Conservation (phyloP, 2,113 vertebrate genomes). For the Orthonyx spaldingii region DNA sequence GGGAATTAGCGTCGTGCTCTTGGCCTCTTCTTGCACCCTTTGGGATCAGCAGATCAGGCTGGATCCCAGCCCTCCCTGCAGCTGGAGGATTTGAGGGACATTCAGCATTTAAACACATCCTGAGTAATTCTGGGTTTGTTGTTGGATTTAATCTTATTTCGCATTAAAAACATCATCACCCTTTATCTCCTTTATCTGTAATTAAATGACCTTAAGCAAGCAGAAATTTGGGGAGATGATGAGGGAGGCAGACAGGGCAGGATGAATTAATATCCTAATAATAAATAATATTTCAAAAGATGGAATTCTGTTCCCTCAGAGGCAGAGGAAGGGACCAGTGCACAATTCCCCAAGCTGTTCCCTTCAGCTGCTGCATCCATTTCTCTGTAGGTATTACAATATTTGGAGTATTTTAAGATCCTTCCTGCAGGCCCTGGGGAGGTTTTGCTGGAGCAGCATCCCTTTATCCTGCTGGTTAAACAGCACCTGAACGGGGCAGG, state of each 20-base stretch:
- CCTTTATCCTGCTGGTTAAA: background rate
- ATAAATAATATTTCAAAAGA: background rate
- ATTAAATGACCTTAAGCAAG: background rate
- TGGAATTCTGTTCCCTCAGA: background rate
- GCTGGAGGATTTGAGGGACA: background rate
- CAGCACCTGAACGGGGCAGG: background rate
- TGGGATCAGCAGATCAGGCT: background rate
- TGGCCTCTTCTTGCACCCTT: background rate
- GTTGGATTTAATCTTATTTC: background rate
- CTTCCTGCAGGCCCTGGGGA: background rate
- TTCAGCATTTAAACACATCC: background rate
- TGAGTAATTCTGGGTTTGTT: background rate
- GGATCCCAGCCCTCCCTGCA: background rate
- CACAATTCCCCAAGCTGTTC: background rate
- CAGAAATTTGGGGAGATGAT: background rate
- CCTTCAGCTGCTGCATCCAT: background rate
- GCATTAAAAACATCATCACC: rapidly evolving
- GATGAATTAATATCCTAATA: background rate
- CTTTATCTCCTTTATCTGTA: background rate
- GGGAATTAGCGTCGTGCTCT: background rate
- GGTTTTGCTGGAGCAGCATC: background rate
- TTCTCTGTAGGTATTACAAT: rapidly evolving
- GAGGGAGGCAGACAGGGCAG: background rate
- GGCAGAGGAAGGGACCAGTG: background rate
- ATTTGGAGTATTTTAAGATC: background rate